Evolutionary conservation across 1,140 invertebrate genomes (phyloP), one percentile per base, ranked within the genome.

Genomic region (Acromyrmex echinatior): DNA sequence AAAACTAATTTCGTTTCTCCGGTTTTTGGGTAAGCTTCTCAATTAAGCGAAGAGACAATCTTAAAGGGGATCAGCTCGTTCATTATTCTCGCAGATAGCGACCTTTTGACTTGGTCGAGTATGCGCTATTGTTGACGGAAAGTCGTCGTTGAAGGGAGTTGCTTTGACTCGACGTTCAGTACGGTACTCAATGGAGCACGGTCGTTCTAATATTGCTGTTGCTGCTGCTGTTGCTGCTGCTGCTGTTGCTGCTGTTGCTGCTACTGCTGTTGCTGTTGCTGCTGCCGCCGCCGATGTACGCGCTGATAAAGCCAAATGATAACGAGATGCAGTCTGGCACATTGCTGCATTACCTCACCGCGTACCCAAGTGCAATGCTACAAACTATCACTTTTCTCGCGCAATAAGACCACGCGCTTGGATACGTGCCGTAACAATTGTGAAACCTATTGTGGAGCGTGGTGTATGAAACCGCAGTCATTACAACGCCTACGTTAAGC

Each of bases 401-500:
- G 68, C 80, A 73, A 49, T 60, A 76, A 66, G 31, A 60, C 31
- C 51, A 79, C 80, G 78, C 28, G 73, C 39, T 21, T 56, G 70
- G 86, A 81, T 76, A 70, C 28, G 39, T 18, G 39, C 58, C 45
- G 80, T 82, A 82, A 74, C 68, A 73, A 39, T 82, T 82, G 80
- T 49, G 80, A 82, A 82, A 82, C 45, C 68, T 74, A 82, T 82
- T 82, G 80, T 82, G 68, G 68, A 82, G 68, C 68, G 21, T 21
- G 49, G 18, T 74, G 28, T 81, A 86, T 66, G 79, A 62, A 21
- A 71, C 63, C 76, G 85, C 65, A 91, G 90, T 90, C 79, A 73
- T 88, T 85, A 82, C 70, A 35, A 82, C 87, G 85, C 85, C 88
- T 82, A 90, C 79, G 79, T 89, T 21, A 16, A 39, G 86, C 87